Percentiles rank a stretch among this genome's conserved stretches.
phyloP scores from a whole-genome alignment of 2,888 invertebrate genomes.

The Hecatera dysodea region DNA sequence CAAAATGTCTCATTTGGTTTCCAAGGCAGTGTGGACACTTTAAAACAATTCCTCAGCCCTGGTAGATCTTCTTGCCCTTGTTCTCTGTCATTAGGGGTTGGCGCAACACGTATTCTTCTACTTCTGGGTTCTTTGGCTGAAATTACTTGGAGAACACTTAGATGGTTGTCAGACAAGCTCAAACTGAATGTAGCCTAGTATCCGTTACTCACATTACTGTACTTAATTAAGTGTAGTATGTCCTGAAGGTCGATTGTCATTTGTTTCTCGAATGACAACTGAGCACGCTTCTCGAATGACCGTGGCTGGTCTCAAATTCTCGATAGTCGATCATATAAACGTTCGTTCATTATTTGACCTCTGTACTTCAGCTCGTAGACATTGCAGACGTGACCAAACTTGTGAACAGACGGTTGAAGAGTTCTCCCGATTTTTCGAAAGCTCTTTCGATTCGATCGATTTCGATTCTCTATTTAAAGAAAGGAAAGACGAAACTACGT shows the following conservation, averaged over 20 bases:
- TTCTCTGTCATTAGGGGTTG: too few species aligned
- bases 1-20: too few species aligned
- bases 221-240: not conserved
- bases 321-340: constrained; percentile 10
- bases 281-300: constrained; percentile 21
- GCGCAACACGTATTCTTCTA: too few species aligned
- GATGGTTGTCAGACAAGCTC: not conserved
- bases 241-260: constrained; percentile 29
- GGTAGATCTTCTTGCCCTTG: too few species aligned
- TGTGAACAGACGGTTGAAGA: too few species aligned
- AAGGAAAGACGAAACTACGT: too few species aligned
- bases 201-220: not conserved
- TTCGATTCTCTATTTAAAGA: too few species aligned
- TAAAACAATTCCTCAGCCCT: too few species aligned
- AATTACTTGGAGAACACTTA: not conserved
- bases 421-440: too few species aligned
- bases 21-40: too few species aligned
- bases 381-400: not conserved
- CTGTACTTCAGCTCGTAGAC: constrained; percentile 4
- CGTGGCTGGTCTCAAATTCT: constrained; percentile 17
- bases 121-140: not conserved
- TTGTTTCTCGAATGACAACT: constrained; percentile 39
- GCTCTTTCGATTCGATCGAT: too few species aligned
- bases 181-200: not conserved
- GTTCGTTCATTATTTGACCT: not conserved